Evolutionary conservation across 2,888 invertebrate genomes (phyloP), one percentile per base, ranked within the genome.

Genomic region (Cetonia aurata): DNA sequence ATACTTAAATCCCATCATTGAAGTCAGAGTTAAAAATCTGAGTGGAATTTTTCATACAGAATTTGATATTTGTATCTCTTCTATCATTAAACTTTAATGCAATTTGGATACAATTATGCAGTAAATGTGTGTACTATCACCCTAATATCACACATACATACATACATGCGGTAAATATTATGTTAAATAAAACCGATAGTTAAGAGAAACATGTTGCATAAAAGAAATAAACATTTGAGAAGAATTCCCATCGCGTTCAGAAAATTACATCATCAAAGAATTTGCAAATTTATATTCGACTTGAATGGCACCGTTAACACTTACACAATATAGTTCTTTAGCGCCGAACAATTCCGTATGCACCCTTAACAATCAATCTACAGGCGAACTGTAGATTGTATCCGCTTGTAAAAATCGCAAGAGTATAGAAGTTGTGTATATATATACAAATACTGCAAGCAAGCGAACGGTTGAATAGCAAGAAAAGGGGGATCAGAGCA

Each of bases 401-500:
- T 56, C 25, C 25, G n/a, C 10, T 37, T 56, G 57, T 42, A 50
- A 50, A 33, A 37, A 50, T 65, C 37, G 17, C 37, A 19, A 31
- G 62, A 50, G 62, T n/a, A 50, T 15, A 25, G 25, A 52, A 65
- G 62, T 52, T 65, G 33, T 65, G 50, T 12, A 50, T 31, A 44
- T 13, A 60, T 46, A 46, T 15, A 60, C 25, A 37, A 1, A 37
- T 10, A 60, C 42, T 62, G 50, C 62, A 65, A 33, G 55, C 57
- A 57, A 57, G 57, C 46, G 31, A 60, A 52, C 50, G 17, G 52
- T 48, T 33, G 48, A 50, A 37, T 15, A 46, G 50, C 41, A 65
- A 65, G 52, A 52, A 65, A 65, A 65, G 62, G 41, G 62, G 37
- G 62, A 62, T 65, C 62, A 37, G 37, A 52, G 50, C 62, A 33